A percentile compares a stretch with the other conserved stretches of the same genome.
Conservation (phyloP, 1,140 invertebrate species). For the Heliconius himera region DNA sequence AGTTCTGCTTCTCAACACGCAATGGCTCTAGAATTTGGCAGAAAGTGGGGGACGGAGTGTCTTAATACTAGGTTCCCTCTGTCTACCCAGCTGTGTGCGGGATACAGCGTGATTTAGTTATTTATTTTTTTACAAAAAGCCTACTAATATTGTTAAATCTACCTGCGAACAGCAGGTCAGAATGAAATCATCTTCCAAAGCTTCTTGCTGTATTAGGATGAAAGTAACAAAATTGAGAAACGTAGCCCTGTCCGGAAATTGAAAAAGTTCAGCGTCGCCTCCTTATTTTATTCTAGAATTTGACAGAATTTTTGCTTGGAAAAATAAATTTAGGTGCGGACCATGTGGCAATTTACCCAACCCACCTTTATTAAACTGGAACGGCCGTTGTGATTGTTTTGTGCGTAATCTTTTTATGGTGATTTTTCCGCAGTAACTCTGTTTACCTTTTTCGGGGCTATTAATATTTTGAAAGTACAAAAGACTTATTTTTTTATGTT, state of each 20-base stretch:
- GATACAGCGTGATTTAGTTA: too few species aligned
- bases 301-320: conserved; percentile 62
- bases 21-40: too few species aligned
- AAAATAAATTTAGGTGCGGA: conserved; percentile 59
- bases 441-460: background rate
- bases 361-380: conserved; percentile 50
- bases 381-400: conserved; percentile 43
- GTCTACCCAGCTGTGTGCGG: too few species aligned
- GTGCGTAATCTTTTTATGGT: conserved; percentile 13
- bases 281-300: conserved; percentile 68
- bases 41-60: too few species aligned
- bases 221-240: conserved; percentile 72
- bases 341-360: conserved; percentile 57
- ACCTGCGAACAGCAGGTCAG: conserved; percentile 72
- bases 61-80: too few species aligned
- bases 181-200: conserved; percentile 72
- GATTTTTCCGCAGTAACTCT: conserved; percentile 1
- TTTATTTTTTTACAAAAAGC: conserved; percentile 11
- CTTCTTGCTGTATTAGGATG: conserved; percentile 71
- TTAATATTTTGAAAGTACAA: background rate
- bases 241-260: conserved; percentile 74
- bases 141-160: conserved; percentile 73
- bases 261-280: conserved; percentile 70
- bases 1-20: too few species aligned
- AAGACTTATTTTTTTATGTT: background rate